phyloP scores from a whole-genome alignment of 1,140 invertebrate genomes.

The Drosophila bipectinata region DNA sequence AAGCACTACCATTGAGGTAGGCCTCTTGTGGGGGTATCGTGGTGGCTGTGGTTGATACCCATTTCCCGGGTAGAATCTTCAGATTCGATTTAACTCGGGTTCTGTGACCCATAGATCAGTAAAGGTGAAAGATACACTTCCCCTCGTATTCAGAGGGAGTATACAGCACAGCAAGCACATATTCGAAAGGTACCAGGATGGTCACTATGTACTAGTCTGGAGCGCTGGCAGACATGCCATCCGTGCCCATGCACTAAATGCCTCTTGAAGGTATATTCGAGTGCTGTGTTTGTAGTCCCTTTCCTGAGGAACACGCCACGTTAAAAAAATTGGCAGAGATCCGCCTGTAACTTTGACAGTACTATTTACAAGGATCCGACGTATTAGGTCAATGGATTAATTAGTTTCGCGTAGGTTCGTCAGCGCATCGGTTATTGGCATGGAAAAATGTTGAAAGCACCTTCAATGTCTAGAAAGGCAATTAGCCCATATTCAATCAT shows the following conservation, averaged over 20 bases:
- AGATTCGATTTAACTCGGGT: not conserved
- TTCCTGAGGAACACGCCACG: slow-evolving; percentile 5
- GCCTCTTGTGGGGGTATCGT: no score
- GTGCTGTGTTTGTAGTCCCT: slow-evolving; percentile 9
- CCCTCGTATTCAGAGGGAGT: not conserved
- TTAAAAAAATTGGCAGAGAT: slow-evolving; percentile 3
- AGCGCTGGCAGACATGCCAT: not conserved
- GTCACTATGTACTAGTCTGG: not conserved
- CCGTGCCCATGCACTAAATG: not conserved
- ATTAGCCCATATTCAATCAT: no score
- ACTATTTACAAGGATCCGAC: no score
- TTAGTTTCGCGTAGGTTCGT: no score
- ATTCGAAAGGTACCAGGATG: not conserved
- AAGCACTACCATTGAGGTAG: no score
- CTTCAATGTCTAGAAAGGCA: no score
- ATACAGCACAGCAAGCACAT: not conserved
- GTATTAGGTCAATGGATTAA: no score
- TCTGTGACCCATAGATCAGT: not conserved
- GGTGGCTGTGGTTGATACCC: no score
- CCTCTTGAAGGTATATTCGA: not conserved
- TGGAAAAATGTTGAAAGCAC: no score
- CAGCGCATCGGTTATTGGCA: no score
- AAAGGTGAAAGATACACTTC: not conserved
- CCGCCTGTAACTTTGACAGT: not conserved
- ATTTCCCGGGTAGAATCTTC: no score